Percentiles rank a stretch among this genome's conserved stretches.
Evolutionary conservation across 2,797 vertebrate species (phyloP).

Genomic region (Pipistrellus nathusii): DNA sequence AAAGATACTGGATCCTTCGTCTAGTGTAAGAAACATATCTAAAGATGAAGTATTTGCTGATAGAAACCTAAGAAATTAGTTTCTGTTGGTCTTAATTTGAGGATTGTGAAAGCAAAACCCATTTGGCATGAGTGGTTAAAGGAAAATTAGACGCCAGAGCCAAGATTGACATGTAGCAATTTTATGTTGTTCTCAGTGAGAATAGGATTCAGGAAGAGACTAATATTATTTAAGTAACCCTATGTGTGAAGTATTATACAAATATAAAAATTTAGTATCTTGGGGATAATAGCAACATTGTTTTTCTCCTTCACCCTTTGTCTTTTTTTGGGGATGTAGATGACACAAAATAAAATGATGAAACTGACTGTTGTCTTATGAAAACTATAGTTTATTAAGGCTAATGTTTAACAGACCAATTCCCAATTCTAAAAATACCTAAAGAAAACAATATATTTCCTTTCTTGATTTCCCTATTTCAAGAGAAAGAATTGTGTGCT

Average conservation of each 20-base stretch:
- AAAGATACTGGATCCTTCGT: background rate
- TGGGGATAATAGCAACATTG: background rate
- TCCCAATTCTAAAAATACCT: background rate
- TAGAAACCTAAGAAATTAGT: background rate
- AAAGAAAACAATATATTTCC: conserved; percentile 14
- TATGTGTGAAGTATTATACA: background rate
- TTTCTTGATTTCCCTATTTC: conserved; percentile 1
- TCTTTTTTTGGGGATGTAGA: background rate
- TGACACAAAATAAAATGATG: background rate
- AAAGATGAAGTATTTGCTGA: background rate
- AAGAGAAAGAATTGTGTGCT: background rate
- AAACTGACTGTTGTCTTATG: background rate
- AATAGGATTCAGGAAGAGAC: background rate
- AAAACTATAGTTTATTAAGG: background rate
- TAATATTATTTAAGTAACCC: background rate
- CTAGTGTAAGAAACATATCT: background rate
- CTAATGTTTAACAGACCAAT: background rate
- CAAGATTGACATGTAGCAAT: background rate
- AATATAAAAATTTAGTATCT: background rate
- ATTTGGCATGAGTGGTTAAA: background rate
- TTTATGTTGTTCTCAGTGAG: background rate
- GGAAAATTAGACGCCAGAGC: background rate
- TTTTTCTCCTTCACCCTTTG: background rate
- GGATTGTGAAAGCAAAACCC: background rate
- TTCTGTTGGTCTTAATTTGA: background rate